phyloP scores from a whole-genome alignment of 2,888 invertebrate genomes.

The Cephus pulcher region DNA sequence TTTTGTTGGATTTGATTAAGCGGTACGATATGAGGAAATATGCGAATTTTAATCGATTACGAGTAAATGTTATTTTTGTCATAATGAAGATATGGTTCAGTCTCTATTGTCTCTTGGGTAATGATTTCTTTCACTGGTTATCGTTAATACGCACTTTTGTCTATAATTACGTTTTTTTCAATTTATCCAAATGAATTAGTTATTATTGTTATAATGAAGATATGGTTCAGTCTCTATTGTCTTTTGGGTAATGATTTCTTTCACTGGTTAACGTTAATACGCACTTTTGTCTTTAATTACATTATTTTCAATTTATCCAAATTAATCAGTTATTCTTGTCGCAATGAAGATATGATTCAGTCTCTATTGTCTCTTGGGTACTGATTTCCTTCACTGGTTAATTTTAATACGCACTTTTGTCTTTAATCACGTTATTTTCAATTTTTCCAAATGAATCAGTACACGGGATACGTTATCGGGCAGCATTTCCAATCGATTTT shows the following conservation, averaged over 20 bases:
- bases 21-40: not conserved
- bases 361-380: too few species aligned
- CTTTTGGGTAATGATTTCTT: too few species aligned
- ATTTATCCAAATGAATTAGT: not conserved
- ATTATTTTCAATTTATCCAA: slow-evolving; percentile 12
- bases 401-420: too few species aligned
- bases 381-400: too few species aligned
- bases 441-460: slow-evolving; percentile 3
- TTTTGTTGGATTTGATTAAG: not conserved
- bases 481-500: slow-evolving; percentile 16
- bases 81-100: not conserved
- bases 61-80: not conserved
- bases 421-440: slow-evolving; percentile 8
- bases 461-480: slow-evolving; percentile 14
- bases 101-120: too few species aligned
- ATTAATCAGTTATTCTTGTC: not conserved
- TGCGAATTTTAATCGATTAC: not conserved
- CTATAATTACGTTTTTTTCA: slow-evolving; percentile 6
- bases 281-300: not conserved
- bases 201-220: not conserved
- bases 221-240: too few species aligned
- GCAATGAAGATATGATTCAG: too few species aligned
- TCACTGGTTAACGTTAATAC: too few species aligned
- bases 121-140: too few species aligned
- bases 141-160: too few species aligned